Percentiles rank a stretch among this genome's conserved stretches.
Conservation (phyloP, 2,797 vertebrate species). For the Pyrocephalus nanus region DNA sequence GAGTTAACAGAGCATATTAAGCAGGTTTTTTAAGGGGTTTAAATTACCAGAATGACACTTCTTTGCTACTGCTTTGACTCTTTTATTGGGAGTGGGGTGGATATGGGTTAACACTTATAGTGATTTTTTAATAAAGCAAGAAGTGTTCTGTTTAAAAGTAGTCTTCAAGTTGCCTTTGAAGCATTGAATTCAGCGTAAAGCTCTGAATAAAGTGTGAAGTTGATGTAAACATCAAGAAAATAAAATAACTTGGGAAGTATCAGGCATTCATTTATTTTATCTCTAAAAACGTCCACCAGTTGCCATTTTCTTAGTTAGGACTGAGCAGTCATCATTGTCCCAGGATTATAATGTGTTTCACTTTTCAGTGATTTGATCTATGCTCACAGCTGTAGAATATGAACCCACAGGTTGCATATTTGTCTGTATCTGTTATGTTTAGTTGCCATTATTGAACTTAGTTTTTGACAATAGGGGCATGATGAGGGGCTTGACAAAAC, state of each 20-base stretch:
- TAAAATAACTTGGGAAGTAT: background rate
- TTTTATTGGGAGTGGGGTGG: background rate
- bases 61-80: background rate
- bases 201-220: background rate
- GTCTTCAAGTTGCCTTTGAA: background rate
- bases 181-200: background rate
- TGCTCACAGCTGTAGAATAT: background rate
- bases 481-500: background rate
- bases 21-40: background rate
- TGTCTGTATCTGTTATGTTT: background rate
- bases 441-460: background rate
- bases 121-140: background rate
- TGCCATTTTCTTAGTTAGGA: background rate
- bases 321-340: background rate
- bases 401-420: background rate
- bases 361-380: background rate
- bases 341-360: background rate
- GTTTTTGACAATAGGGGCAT: background rate
- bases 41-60: background rate
- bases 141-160: background rate
- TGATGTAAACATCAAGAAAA: background rate
- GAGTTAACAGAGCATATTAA: background rate
- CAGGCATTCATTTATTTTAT: background rate
- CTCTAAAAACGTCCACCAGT: background rate
- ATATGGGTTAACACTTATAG: background rate